Base-by-base conservation (phyloP, 2,113 vertebrate genomes). In the Stegostoma tigrinum region DNA sequence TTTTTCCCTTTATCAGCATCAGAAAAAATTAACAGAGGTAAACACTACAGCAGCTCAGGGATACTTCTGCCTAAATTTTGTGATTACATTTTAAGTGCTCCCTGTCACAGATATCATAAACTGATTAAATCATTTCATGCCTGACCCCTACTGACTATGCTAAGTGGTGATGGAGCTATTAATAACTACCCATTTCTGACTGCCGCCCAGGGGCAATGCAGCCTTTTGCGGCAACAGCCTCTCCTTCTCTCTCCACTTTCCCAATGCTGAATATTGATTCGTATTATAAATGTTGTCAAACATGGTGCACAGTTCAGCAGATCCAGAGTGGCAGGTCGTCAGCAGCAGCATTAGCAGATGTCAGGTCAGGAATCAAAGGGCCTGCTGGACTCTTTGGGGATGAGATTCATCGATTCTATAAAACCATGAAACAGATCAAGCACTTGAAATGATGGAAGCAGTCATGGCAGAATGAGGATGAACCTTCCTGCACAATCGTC, bases 81-180 rank as follows among this genome's bases (percentile, higher is more conserved):
- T 98, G 98, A 99, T 98, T 98, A 98, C 97, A 97, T 98, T 98
- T 97, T 98, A 99, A 99, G 98, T 98, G 98, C 97, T 98, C 98
- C 98, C 98, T 98, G 98, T 98, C 98, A 99, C 96, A 98, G 98
- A 99, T 98, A 99, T 98, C 98, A 99, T 98, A 98, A 98, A 97
- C 98, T 98, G 98, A 99, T 98, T 98, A 98, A 98, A 98, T 98
- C 98, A 97, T 98, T 98, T 98, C 98, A 98, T 98, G 98, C 97
- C 98, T 98, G 98, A 99, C 98, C 98, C 98, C 98, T 98, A 98
- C 98, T 98, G 98, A 98, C 98, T 98, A 98, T 98, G 97, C 98
- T 98, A 98, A 98, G 98, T 96, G 96, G 98, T 97, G 97, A 97
- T 97, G 97, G 98, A 97, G 97, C 98, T 98, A 98, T 98, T 98